A percentile compares a stretch with the other conserved stretches of the same genome.
Evolutionary conservation across 2,797 vertebrate species (phyloP).

Genomic region (Taeniopygia guttata): DNA sequence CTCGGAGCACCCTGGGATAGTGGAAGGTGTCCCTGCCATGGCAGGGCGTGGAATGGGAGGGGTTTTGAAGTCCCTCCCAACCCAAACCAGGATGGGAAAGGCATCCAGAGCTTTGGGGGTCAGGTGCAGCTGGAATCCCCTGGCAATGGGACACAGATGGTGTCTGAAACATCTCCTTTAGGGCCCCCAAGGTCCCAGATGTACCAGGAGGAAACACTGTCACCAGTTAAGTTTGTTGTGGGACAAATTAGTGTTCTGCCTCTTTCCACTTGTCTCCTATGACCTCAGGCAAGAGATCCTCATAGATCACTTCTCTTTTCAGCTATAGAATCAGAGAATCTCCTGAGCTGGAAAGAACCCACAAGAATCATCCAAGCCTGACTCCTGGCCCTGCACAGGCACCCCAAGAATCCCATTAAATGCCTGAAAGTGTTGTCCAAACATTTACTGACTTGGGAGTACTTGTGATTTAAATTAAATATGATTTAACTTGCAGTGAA

Average conservation of each 20-base stretch:
- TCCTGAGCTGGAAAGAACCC: not conserved
- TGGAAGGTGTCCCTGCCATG: not conserved
- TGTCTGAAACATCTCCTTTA: not conserved
- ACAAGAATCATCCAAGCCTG: not conserved
- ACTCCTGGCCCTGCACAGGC: not conserved
- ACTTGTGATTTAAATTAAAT: not conserved
- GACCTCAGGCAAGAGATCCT: not conserved
- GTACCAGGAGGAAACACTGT: not conserved
- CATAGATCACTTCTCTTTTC: not conserved
- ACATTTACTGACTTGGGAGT: not conserved
- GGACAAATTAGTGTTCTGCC: not conserved
- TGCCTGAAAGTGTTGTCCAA: not conserved
- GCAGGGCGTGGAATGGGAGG: not conserved
- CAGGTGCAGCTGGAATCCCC: not conserved
- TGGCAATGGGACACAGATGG: not conserved
- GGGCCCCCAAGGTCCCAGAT: not conserved
- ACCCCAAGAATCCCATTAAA: not conserved
- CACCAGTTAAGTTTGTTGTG: not conserved
- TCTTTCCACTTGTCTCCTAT: not conserved
- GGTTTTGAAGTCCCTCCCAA: not conserved
- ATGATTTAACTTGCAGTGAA: not conserved
- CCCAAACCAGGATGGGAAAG: not conserved
- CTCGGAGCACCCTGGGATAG: not conserved
- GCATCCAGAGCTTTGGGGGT: not conserved
- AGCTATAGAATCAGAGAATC: not conserved